Evolutionary conservation across 2,888 invertebrate species (phyloP), one percentile per base, ranked within the genome.

Genomic region (Drosophila kambysellisi): DNA sequence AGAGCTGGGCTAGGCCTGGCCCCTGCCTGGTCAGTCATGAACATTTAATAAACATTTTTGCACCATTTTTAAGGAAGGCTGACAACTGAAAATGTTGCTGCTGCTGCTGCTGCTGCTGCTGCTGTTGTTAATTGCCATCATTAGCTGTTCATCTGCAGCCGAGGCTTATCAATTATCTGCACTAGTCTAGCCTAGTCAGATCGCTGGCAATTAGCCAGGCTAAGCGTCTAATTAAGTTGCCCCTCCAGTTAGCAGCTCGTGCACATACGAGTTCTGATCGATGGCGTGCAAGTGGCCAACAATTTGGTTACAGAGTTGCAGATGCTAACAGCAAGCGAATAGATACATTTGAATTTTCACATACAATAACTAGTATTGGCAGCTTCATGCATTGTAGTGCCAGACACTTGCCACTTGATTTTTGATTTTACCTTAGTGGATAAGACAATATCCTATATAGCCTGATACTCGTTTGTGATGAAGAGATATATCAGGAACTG

Each of bases 201-300:
- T 74, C 62, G 70, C 50, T 61, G 75, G 89, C 83, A 85, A 84
- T 88, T 84, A 88, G 88, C 78, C 74, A 54, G 78, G 63, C 85
- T 78, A 87, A 89, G 88, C 85, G 87, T 85, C 84, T 89, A 87
- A 88, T 88, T 89, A 87, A 84, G 84, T 83, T 84, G 79, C 84
- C 77, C 75, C 81, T 71, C 67, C 79, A 74, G 77, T 59, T 71
- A 50, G 69, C 71, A 67, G 65, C 56, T 63, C 64, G 41, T 46
- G 58, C 70, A 70, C 67, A 70, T 73, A 68, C 82, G 70, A 79
- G 73, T 64, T 68, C 82, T 86, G 87, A 84, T 84, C 84, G 87
- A 84, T 84, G 62, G 61, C 67, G 54, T 71, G 79, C 68, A 58
- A 65, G 58, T 51, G 51, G 58, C 61, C 48, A 67, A 69, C 70